Conservation (phyloP, 2,888 invertebrate species). For the Ophion obscuratus region DNA sequence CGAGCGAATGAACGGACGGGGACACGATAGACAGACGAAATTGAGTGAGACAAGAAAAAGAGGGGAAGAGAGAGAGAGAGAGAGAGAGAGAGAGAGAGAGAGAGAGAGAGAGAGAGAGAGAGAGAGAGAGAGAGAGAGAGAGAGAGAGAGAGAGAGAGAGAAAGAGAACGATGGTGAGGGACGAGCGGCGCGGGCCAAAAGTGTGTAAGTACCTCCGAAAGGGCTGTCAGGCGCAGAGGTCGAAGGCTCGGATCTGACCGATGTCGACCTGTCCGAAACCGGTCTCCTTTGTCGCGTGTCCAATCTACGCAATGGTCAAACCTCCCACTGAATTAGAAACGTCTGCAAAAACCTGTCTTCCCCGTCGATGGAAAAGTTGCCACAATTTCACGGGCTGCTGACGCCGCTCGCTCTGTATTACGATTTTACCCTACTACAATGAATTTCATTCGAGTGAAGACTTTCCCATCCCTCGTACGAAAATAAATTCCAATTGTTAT, state of each 20-base stretch:
- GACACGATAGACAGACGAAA: slow-evolving; percentile 11
- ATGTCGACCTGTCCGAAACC: slow-evolving; percentile 72
- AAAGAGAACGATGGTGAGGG: slow-evolving; percentile 27
- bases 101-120: background rate
- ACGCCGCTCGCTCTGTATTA: background rate
- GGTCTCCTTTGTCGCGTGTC: slow-evolving; percentile 69
- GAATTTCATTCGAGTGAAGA: background rate
- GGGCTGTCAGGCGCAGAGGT: slow-evolving; percentile 72
- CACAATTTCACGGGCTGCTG: slow-evolving; percentile 15
- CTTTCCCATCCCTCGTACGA: background rate
- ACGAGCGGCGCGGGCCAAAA: slow-evolving; percentile 51
- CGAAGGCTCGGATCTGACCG: slow-evolving; percentile 69
- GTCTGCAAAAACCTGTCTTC: slow-evolving; percentile 34
- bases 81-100: background rate
- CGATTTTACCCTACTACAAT: background rate
- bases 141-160: background rate
- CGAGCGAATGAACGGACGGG: slow-evolving; percentile 70
- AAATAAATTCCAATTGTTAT: background rate
- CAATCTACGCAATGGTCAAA: slow-evolving; percentile 43
- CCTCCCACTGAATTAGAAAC: slow-evolving; percentile 57
- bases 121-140: background rate
- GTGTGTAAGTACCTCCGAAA: slow-evolving; percentile 71
- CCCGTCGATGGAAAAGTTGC: background rate
- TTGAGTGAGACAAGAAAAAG: background rate
- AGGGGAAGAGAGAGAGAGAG: background rate